Base-by-base conservation (phyloP, 1,140 invertebrate genomes). In the Pygmarrhopalites habei region DNA sequence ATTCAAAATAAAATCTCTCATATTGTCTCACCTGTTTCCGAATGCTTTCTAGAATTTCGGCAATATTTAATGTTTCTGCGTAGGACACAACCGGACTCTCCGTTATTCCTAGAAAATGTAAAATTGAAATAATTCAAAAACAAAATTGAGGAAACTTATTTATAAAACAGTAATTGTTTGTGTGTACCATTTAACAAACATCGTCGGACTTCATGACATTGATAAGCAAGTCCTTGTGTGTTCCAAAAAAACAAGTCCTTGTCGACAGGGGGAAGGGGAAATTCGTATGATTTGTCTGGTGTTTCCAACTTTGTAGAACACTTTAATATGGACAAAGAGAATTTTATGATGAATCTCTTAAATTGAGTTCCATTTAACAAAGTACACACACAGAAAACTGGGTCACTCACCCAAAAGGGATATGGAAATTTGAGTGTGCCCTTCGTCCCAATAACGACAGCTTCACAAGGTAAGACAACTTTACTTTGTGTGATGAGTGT, bases 191-290 rank as follows among this genome's bases (percentile, higher is more conserved):
- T 76, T 60, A 77, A 70, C 56, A 92, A 80, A 69, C 86, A 88
- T 68, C 78, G 76, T 23, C 84, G 79, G 21, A 82, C 85, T 78
- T 89, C 86, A 49, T 82, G 75, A 10, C 86, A 85, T 76, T 92
- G 83, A 71, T 85, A 91, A 39, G 81, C 75, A n/a, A 91, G 75
- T 25, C 86, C 87, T 47, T 78, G 79, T 30, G 84, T 86, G 71
- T 89, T 88, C n/a, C 58, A 66, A 68, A 82, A 89, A 74, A 83
- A 83, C 59, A 79, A 82, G 21, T 75, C 62, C 4, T 76, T 46
- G 4, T 78, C 74, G 55, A 77, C 72, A 15, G 44, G 41, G 2
- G 85, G 85, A 1, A 86, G 70, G 2, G 78, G 72, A 70, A 79
- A 71, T 1, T 78, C 71, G 69, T 80, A 80, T 1, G 43, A 59